A percentile compares a stretch with the other conserved stretches of the same genome.
phyloP scores from a whole-genome alignment of 2,888 invertebrate genomes.

The Drosophila multiciliata region DNA sequence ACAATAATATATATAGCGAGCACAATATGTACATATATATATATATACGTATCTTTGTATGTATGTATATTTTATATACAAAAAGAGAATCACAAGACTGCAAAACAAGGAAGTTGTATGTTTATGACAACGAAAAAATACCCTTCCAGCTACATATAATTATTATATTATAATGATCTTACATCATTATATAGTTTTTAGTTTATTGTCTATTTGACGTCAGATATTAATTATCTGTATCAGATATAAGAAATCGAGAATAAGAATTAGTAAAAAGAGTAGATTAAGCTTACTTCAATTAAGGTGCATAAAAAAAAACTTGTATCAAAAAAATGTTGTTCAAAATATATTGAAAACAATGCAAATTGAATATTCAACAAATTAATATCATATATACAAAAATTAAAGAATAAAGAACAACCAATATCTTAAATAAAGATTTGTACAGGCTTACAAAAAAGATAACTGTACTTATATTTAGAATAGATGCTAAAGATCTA shows the following conservation, averaged over 20 bases:
- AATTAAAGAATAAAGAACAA: neutral
- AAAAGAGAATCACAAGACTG: neutral
- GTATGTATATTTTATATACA: neutral
- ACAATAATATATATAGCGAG: conserved; percentile 55
- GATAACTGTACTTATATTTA: neutral
- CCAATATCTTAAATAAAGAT: neutral
- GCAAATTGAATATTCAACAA: neutral
- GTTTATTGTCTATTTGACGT: neutral
- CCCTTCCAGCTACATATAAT: neutral
- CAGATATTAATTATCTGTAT: neutral
- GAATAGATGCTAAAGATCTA: neutral
- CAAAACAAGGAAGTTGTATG: neutral
- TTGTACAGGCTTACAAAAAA: neutral
- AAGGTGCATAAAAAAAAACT: neutral
- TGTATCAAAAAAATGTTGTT: neutral
- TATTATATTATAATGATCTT: neutral
- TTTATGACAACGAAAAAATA: neutral
- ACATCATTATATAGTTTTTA: neutral
- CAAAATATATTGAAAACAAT: neutral
- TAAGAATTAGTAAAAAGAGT: neutral
- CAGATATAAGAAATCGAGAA: neutral
- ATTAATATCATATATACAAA: neutral
- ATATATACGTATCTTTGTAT: neutral
- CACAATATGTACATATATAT: conserved; percentile 19
- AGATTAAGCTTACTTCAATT: neutral